Evolutionary conservation across 2,888 invertebrate species (phyloP), one percentile per base, ranked within the genome.

Genomic region (Conistra vaccinii): DNA sequence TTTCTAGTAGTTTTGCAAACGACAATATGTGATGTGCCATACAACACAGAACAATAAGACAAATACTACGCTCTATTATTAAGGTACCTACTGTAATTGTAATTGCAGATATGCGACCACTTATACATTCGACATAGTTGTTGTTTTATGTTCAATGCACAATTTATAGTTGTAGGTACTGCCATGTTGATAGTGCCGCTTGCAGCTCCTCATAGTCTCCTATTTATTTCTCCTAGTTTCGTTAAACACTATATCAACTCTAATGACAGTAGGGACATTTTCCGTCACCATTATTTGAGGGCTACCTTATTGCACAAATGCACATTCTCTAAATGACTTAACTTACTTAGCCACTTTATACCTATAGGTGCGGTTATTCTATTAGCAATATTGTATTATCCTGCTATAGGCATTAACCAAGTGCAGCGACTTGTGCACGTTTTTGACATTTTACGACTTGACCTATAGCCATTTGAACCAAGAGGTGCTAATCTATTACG

Each of bases 401-500:
- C 42, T 72, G 32, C 45, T 60, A 57, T 29, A 84, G 51, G 55
- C 12, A 69, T 60, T 60, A 51, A 67, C 73, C 35, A 62, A 81
- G 32, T 66, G 55, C 77, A 39, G 67, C 60, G 69, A 80, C 61
- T 78, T 73, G 71, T 72, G 77, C 87, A 86, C 85, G 87, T 77
- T 85, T 85, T 85, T 87, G 85, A 85, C 85, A 86, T 87, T 86
- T 81, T 80, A 87, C 83, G 76, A 81, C 75, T 65, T 85, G 87
- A 86, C 87, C 87, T 85, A 78, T 71, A 77, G 67, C 35, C 71
- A 76, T 82, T 76, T 61, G 35, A 76, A 68, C 32, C 9, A 26
- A 73, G 53, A 63, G 61, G 63, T 71, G 75, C 65, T 70, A 69
- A 63, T 48, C 65, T 62, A 85, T 76, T 74, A 66, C 26, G 26